phyloP scores from a whole-genome alignment of 1,140 invertebrate genomes.

The Glomeris maerens region DNA sequence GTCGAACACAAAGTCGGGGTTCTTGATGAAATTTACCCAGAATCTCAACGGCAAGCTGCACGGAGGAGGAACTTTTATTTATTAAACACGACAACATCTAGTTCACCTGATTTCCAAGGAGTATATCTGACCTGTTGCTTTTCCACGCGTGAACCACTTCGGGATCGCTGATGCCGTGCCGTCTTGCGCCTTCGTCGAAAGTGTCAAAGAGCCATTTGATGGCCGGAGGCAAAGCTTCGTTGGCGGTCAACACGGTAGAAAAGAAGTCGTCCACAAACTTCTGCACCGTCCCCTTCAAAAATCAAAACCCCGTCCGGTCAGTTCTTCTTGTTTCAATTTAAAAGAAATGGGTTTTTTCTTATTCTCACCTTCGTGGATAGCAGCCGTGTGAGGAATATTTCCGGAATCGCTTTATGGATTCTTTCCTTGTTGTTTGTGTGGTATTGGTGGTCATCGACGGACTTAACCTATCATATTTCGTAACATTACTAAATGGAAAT shows the following conservation, averaged over 20 bases:
- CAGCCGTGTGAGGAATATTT: constrained; percentile 83
- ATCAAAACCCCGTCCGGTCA: background rate
- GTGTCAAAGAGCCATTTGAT: constrained; percentile 93
- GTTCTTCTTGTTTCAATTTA: too few relatives aligned
- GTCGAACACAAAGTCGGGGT: constrained; percentile 93
- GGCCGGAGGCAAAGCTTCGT: constrained; percentile 74
- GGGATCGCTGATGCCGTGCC: constrained; percentile 66
- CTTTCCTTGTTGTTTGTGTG: constrained; percentile 38
- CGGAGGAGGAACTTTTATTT: constrained; percentile 17
- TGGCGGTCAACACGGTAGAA: constrained; percentile 70
- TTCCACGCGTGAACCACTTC: constrained; percentile 94
- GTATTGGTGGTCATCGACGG: constrained; percentile 6
- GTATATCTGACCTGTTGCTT: constrained; percentile 51
- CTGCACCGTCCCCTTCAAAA: constrained; percentile 63
- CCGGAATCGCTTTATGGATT: constrained; percentile 82
- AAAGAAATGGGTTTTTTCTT: too few relatives aligned
- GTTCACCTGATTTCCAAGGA: background rate
- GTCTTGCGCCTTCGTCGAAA: constrained; percentile 72
- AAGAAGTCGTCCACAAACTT: constrained; percentile 95
- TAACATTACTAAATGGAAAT: background rate
- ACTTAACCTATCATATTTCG: constrained; percentile 5
- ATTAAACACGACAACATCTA: too few relatives aligned
- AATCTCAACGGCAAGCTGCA: constrained; percentile 74
- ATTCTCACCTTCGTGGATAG: constrained; percentile 59
- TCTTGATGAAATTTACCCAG: constrained; percentile 95